Evolutionary conservation across 2,888 invertebrate genomes (phyloP), one percentile per base, ranked within the genome.

Genomic region (Carterocephalus palaemon): DNA sequence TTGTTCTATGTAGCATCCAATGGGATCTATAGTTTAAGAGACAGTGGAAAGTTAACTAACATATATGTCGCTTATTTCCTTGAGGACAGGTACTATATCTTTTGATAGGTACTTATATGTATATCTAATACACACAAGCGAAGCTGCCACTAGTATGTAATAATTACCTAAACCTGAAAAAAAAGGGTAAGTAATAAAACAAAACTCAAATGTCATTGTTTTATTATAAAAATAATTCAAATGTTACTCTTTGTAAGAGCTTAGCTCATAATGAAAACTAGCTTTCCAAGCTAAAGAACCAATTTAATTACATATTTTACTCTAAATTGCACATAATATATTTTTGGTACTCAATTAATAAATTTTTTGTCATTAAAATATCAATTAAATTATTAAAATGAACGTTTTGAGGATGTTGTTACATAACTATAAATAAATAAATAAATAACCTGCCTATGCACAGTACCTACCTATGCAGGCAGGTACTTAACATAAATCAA

Each of bases 201-300:
- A 49, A 16, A 8, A 31, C 1, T 34, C 26, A 39, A 31, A 49
- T 47, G 53, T 62, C 60, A 52, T 39, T 43, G 23, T 74, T 84
- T 84, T 81, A 77, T 73, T 85, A 84, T 63, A 82, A 85, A 85
- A 83, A 85, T 85, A 85, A 70, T 80, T 75, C 70, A 83, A 82
- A 79, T 59, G 72, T 74, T 76, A n/a, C n/a, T 76, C 73, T 70
- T 68, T 62, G 31, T 71, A 62, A 63, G 76, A 79, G 78, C 81
- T 77, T 70, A 72, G 76, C 75, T 70, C 73, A 54, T 71, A 68
- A 70, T 66, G 67, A 70, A 72, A 70, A 70, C 68, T 74, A 75
- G 79, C 80, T 77, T 80, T 71, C 62, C 49, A 83, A 84, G 81
- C 80, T 67, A 64, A 53, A 57, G 45, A 45, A 67, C 62, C 54